Evolutionary conservation across 2,113 vertebrate genomes (phyloP), one percentile per base, ranked within the genome.

Genomic region (Paradoxurus hermaphroditus): DNA sequence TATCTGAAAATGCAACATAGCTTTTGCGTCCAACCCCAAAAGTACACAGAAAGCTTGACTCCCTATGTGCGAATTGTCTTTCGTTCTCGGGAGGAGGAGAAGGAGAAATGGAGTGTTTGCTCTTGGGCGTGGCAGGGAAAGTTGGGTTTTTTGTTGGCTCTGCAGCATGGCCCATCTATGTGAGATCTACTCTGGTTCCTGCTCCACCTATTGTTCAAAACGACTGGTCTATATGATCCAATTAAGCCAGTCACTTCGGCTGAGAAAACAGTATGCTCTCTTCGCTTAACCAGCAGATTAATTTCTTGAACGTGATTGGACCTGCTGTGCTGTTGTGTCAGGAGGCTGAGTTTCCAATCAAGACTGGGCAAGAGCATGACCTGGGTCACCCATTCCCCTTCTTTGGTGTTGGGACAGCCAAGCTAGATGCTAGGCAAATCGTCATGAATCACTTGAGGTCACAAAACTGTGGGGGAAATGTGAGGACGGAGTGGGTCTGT

Each of bases 181-280:
- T 78, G 89, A 62, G 70, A 62, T 94, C 87, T 44, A 12, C 59
- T 92, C 73, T 4, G 2, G 62, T 49, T 94, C 65, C 72, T 53
- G 75, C 16, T 81, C 4, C 70, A 27, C 27, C 77, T 82, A 92
- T 96, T 96, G 89, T 91, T 94, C 67, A 68, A 4, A 96, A 78
- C 89, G 85, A 96, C 51, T 86, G 51, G 67, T 82, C 86, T 72
- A 86, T 92, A n/a, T 95, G 67, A 93, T 97, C 85, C 51, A 83
- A 86, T 94, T 86, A 93, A 81, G 86, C 49, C 68, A 44, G 56
- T 85, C 6, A 3, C 63, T 87, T 94, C 59, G 9, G 39, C 36
- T 78, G 73, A 85, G 31, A 96, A 96, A 92, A 72, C 2, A 79
- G 75, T 86, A 97, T 63, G 62, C 62, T 90, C 68, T 96, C 59